A percentile compares a stretch with the other conserved stretches of the same genome.
phyloP scores from a whole-genome alignment of 2,113 vertebrate species.

The Vimba vimba region DNA sequence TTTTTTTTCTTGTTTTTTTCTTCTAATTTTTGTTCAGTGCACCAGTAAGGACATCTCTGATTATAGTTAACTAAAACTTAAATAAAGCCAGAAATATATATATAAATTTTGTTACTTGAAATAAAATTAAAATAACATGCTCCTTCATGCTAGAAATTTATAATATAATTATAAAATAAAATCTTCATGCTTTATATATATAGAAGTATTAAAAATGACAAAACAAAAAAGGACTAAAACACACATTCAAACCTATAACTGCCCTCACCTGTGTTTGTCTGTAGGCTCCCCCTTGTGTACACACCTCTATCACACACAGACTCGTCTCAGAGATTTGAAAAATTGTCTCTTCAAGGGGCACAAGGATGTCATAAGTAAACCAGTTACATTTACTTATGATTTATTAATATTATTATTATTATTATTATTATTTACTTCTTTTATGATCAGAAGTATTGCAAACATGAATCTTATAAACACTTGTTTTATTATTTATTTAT shows the following conservation, averaged over 20 bases:
- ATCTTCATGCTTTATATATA: too few species aligned
- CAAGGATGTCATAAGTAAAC: neutral
- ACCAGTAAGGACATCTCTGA: too few species aligned
- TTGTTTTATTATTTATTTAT: too few species aligned
- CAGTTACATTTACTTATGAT: neutral
- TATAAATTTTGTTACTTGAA: neutral
- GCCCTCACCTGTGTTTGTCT: slow-evolving; percentile 48
- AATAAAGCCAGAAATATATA: neutral
- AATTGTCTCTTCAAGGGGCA: neutral
- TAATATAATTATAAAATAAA: too few species aligned
- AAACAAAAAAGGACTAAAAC: neutral
- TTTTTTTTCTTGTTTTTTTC: too few species aligned
- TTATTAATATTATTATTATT: too few species aligned
- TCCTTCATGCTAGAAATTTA: too few species aligned
- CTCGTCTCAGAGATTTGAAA: too few species aligned
- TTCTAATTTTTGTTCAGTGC: too few species aligned
- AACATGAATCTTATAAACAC: too few species aligned
- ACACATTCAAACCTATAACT: neutral
- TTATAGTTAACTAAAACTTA: neutral
- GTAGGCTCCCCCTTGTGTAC: slow-evolving; percentile 70
- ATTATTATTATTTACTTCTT: too few species aligned
- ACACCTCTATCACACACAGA: neutral
- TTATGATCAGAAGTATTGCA: too few species aligned
- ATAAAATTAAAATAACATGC: neutral
- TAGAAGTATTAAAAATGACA: neutral